Base-by-base conservation (phyloP, 2,888 invertebrate genomes). In the Cordilura impudica region DNA sequence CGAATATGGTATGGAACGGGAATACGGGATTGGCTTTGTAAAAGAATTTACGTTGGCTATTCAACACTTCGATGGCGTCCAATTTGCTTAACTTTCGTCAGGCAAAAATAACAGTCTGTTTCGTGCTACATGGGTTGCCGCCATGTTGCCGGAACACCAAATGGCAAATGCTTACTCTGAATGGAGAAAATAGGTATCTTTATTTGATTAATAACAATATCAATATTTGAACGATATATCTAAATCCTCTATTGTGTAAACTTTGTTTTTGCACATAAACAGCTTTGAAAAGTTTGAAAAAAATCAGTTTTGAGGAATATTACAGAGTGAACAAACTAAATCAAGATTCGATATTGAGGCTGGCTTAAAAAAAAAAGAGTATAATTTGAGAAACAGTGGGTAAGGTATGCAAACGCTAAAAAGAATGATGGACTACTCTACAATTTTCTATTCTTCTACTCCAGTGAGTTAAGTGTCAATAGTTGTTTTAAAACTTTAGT, bases 401-500 rank as follows among this genome's bases (percentile, higher is more conserved):
- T 16, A 29, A 18, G 35, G 54, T 61, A 51, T 56, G 72, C 23
- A 49, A 35, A 63, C 63, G 60, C 49, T 63, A 21, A 49, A 58
- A 56, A 56, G 81, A 81, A 65, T 82, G 75, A 72, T 73, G 70
- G 31, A 72, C 67, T 35, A 67, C 43, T 54, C 47, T 53, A 56
- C 31, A 75, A 60, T 23, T 12, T 43, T 19, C 18, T 7, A 66
- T 26, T 39, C 21, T 35, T 79, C 82, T 94, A 98, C 92, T 98
- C 98, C 90, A 98, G 91, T 0, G 99, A 98, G 90, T 98, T 99
- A 82, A 99, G 93, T 95, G 98, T 98, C 65, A 99, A 92, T 66
- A 99, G 92, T 90, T 99, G 99, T 90, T 99, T 99, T 83, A 99
- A 92, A 78, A 99, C 99, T 93, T 99, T 99, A 58, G 99, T 99